These are phyloP conservation scores for Dynastes tityus DNA, from an alignment of 2,888 invertebrate genomes.

Conservation along the genomic window DNA sequence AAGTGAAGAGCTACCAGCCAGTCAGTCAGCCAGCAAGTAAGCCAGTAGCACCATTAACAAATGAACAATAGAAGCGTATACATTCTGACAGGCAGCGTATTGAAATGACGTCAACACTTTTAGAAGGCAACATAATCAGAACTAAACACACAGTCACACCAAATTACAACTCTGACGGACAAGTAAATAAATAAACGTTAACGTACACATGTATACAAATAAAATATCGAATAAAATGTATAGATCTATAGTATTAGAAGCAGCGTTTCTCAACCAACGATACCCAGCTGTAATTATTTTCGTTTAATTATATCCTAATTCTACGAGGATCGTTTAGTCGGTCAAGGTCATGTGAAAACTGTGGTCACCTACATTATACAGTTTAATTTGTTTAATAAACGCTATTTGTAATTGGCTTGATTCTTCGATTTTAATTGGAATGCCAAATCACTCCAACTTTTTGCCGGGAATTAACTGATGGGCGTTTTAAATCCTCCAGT, in stretches of 20 bases:
- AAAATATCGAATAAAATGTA: constrained; percentile 11
- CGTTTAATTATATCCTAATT: constrained; percentile 26
- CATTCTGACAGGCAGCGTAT: constrained; percentile 59
- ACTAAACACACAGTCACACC: constrained; percentile 59
- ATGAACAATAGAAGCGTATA: constrained; percentile 56
- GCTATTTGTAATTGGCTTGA: constrained; percentile 4
- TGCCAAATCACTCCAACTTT: not conserved
- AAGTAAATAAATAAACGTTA: constrained; percentile 59
- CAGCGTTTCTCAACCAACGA: constrained; percentile 24
- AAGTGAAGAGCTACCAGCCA: constrained; percentile 11
- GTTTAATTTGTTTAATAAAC: not conserved
- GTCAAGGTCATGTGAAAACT: constrained; percentile 22
- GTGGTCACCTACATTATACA: not conserved
- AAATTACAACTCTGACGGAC: constrained; percentile 55
- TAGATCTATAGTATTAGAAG: not conserved
- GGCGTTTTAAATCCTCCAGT: too few species aligned
- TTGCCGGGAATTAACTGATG: not conserved
- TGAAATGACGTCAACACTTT: constrained; percentile 60
- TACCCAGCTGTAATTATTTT: not conserved
- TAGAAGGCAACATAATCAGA: constrained; percentile 52
- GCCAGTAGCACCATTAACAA: constrained; percentile 60
- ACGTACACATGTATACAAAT: constrained; percentile 52
- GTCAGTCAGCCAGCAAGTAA: constrained; percentile 47
- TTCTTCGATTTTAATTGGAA: not conserved
- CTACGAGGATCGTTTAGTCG: constrained; percentile 5